These are phyloP conservation scores for Mystacides longicornis DNA, from an alignment of 2,888 invertebrate species.

Conservation along the genomic window DNA sequence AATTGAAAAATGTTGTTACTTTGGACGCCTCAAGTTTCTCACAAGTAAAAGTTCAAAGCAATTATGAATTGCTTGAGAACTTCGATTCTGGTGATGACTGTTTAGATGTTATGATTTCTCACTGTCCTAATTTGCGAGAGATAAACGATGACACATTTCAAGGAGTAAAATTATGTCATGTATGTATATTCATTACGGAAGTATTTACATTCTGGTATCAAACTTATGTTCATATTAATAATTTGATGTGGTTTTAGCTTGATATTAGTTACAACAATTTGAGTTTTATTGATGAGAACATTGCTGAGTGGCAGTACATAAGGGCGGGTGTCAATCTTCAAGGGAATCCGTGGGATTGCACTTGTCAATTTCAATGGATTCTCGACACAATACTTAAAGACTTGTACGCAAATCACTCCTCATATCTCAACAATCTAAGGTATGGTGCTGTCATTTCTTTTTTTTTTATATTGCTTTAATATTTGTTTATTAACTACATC, in stretches of 20 bases:
- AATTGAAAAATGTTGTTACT: conserved; percentile 34
- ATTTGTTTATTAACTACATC: background rate
- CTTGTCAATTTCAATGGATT: conserved; percentile 54
- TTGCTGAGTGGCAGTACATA: conserved; percentile 38
- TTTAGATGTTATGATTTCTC: conserved; percentile 20
- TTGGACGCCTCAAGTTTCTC: conserved; percentile 30
- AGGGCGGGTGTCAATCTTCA: conserved; percentile 47
- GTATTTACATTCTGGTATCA: no score
- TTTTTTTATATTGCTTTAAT: background rate
- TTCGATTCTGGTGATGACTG: conserved; percentile 6
- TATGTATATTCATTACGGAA: conserved; percentile 34
- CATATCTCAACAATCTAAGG: conserved; percentile 47
- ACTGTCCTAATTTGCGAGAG: conserved; percentile 24
- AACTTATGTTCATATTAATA: no score
- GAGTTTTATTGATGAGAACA: conserved; percentile 34
- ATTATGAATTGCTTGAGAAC: background rate
- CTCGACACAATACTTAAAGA: conserved; percentile 45
- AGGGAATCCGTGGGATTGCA: conserved; percentile 56
- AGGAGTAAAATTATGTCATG: conserved; percentile 46
- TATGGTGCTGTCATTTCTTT: conserved; percentile 31
- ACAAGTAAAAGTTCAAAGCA: conserved; percentile 19
- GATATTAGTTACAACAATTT: conserved; percentile 52
- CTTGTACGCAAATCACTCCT: conserved; percentile 40
- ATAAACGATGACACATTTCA: conserved; percentile 41
- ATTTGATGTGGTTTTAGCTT: conserved; percentile 36